A percentile compares a stretch with the other conserved stretches of the same genome.
phyloP scores from a whole-genome alignment of 2,797 vertebrate species.

The Otolemur crassicaudatus region DNA sequence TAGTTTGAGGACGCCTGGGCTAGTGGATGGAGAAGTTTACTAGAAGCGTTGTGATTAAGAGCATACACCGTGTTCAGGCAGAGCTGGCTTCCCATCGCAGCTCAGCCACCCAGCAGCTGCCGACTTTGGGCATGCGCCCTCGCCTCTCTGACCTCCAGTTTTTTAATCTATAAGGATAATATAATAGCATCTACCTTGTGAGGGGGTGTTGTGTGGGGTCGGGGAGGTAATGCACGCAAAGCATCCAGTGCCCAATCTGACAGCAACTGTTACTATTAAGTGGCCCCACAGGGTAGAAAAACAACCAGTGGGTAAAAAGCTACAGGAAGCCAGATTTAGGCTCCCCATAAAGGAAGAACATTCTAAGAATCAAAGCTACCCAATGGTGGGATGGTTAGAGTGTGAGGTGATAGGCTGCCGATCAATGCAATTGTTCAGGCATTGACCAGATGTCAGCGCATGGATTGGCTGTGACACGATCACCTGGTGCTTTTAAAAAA shows the following conservation, averaged over 20 bases:
- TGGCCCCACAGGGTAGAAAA: neutral
- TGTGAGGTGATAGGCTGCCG: neutral
- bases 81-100: neutral
- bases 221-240: neutral
- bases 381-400: neutral
- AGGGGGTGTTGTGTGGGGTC: neutral
- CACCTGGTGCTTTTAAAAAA: neutral
- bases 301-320: neutral
- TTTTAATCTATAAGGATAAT: neutral
- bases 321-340: neutral
- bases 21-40: neutral
- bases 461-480: neutral
- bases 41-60: neutral
- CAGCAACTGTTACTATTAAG: neutral
- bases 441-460: fast-evolving
- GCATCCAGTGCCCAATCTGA: neutral
- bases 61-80: fast-evolving
- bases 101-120: neutral
- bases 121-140: neutral
- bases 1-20: too few species aligned
- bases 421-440: neutral
- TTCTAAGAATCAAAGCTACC: neutral
- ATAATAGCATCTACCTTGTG: neutral
- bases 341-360: neutral
- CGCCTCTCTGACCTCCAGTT: neutral